A percentile compares a stretch with the other conserved stretches of the same genome.
These are phyloP conservation scores for Cavia porcellus DNA, from an alignment of 2,113 vertebrate species.

Conservation along the genomic window DNA sequence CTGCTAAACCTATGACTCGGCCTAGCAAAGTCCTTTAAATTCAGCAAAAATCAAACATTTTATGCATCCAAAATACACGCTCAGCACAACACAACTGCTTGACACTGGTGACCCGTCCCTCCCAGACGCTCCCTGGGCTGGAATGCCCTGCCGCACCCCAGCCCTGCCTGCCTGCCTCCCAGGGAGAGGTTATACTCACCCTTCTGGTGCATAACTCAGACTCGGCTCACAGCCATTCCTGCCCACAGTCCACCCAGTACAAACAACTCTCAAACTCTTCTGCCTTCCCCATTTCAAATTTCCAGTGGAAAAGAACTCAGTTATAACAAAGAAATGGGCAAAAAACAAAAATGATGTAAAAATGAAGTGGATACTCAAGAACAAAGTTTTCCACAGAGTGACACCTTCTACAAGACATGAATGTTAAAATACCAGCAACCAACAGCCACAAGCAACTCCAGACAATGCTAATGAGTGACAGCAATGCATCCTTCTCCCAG, in stretches of 20 bases:
- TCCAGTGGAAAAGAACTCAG: not conserved
- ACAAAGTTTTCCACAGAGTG: not conserved
- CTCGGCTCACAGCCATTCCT: not conserved
- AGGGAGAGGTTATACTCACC: not conserved
- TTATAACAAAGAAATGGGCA: not conserved
- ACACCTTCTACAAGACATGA: not conserved
- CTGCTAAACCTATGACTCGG: not conserved
- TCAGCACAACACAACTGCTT: not conserved
- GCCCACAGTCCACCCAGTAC: not conserved
- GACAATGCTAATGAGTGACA: not conserved
- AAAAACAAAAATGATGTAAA: constrained; percentile 40
- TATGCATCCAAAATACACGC: not conserved
- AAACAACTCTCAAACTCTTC: not conserved
- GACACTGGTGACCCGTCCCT: not conserved
- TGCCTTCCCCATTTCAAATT: not conserved
- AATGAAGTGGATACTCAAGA: not conserved
- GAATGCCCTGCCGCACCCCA: not conserved
- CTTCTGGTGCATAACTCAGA: not conserved
- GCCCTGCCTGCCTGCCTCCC: not conserved
- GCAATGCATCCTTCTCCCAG: not conserved
- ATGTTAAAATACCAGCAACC: not conserved
- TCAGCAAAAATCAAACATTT: not conserved
- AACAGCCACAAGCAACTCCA: not conserved
- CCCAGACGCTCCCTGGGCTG: not conserved
- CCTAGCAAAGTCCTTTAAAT: not conserved